Evolutionary conservation across 2,888 invertebrate species (phyloP).

Genomic region (Trichopria drosophilae): DNA sequence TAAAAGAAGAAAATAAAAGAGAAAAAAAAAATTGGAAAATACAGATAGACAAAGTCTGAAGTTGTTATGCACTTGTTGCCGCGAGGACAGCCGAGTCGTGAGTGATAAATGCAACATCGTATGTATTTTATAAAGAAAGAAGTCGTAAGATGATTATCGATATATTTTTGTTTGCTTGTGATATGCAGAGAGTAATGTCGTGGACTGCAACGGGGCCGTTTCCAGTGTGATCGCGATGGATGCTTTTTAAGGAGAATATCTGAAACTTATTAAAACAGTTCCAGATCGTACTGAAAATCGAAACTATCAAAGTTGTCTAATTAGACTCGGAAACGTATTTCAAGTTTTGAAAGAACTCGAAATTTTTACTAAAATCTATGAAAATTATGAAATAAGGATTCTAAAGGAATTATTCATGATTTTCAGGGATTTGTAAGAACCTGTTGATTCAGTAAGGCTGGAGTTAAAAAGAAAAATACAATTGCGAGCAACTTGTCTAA

Average conservation of each 20-base stretch:
- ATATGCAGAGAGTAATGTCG: conserved; percentile 28
- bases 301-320: no score
- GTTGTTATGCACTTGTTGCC: conserved; percentile 46
- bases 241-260: no score
- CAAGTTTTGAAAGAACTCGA: no score
- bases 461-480: background rate
- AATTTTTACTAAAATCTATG: no score
- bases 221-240: conserved; percentile 15
- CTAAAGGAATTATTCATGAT: no score
- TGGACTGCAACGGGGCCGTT: no score
- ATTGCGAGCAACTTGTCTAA: conserved; percentile 24
- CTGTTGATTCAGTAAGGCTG: background rate
- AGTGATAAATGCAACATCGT: conserved; percentile 12
- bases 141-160: conserved; percentile 28
- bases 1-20: conserved; percentile 31
- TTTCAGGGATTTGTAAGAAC: no score
- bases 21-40: conserved; percentile 32
- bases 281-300: no score
- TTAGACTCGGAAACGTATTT: no score
- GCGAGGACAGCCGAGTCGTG: conserved; percentile 18
- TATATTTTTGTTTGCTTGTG: conserved; percentile 37
- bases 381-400: no score
- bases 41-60: conserved; percentile 44
- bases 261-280: no score
- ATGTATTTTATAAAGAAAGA: conserved; percentile 30